Conservation (phyloP, 2,113 vertebrate genomes). For the Motacilla tschutschensis region DNA sequence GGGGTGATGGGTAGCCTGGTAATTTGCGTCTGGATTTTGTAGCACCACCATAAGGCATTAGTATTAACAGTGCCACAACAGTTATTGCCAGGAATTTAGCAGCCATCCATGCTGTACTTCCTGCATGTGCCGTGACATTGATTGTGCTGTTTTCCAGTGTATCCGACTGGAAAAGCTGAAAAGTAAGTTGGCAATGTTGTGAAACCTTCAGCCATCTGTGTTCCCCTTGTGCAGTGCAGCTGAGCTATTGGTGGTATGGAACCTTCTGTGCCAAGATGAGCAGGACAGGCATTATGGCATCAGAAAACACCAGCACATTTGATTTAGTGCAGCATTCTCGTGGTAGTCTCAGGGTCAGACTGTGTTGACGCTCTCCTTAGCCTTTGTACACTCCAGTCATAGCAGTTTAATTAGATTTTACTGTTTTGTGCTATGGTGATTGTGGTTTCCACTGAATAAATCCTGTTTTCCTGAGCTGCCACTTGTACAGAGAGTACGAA, state of each 20-base stretch:
- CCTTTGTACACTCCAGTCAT: fast-evolving
- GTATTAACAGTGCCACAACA: not conserved
- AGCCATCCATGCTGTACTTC: fast-evolving
- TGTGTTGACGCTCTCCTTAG: not conserved
- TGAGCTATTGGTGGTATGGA: not conserved
- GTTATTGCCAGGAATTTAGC: not conserved
- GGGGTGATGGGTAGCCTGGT: not conserved
- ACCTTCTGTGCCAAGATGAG: not conserved
- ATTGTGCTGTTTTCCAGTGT: not conserved
- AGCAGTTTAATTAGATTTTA: not conserved
- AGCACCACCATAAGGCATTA: not conserved
- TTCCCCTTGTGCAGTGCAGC: not conserved
- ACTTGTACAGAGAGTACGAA: constrained; percentile 87
- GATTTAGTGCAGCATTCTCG: fast-evolving
- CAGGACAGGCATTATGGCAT: not conserved
- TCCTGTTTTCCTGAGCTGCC: constrained; percentile 81
- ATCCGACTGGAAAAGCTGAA: not conserved
- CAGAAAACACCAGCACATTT: not conserved
- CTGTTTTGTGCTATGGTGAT: not conserved
- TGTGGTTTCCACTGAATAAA: not conserved
- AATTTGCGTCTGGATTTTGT: not conserved
- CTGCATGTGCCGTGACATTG: fast-evolving
- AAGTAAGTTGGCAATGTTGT: not conserved
- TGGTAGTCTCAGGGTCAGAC: not conserved
- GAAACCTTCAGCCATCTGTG: fast-evolving